Percentiles rank a stretch among this genome's conserved stretches.
Conservation (phyloP, 2,888 invertebrate species). For the Rhamnusium bicolor region DNA sequence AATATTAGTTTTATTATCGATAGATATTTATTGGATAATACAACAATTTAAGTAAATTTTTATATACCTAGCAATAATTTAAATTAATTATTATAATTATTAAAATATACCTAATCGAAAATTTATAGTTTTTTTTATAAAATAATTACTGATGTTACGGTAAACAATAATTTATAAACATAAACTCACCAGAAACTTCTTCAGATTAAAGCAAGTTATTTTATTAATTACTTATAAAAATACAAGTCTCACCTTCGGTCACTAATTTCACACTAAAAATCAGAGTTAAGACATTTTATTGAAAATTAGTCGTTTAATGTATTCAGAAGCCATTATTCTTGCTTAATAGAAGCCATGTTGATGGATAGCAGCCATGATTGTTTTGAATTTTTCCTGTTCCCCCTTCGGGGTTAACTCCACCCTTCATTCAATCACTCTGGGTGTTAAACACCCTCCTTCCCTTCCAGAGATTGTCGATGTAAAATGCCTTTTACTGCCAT, state of each 20-base stretch:
- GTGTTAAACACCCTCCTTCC: conserved; percentile 66
- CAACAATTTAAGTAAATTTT: conserved; percentile 3
- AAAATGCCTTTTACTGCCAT: conserved; percentile 68
- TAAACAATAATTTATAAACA: not conserved
- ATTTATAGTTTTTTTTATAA: too few relatives aligned
- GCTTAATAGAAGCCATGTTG: conserved; percentile 72
- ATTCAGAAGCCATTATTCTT: conserved; percentile 57
- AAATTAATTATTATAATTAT: conserved; percentile 2
- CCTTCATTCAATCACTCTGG: conserved; percentile 75
- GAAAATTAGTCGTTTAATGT: conserved; percentile 38
- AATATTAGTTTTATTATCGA: not conserved
- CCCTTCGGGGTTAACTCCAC: conserved; percentile 72
- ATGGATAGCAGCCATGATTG: conserved; percentile 77
- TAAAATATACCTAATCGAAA: not conserved
- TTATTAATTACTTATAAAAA: not conserved
- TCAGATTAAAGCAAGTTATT: not conserved
- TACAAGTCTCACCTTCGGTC: not conserved
- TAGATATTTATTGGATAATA: not conserved
- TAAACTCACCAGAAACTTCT: not conserved
- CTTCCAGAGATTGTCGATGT: conserved; percentile 61
- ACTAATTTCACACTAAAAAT: conserved; percentile 17
- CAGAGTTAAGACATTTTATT: not conserved
- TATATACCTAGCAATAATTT: not conserved
- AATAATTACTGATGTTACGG: not conserved
- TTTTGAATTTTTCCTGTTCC: conserved; percentile 69